Percentiles rank a stretch among this genome's conserved stretches.
Conservation (phyloP, 1,140 invertebrate species). For the Apis cerana region DNA sequence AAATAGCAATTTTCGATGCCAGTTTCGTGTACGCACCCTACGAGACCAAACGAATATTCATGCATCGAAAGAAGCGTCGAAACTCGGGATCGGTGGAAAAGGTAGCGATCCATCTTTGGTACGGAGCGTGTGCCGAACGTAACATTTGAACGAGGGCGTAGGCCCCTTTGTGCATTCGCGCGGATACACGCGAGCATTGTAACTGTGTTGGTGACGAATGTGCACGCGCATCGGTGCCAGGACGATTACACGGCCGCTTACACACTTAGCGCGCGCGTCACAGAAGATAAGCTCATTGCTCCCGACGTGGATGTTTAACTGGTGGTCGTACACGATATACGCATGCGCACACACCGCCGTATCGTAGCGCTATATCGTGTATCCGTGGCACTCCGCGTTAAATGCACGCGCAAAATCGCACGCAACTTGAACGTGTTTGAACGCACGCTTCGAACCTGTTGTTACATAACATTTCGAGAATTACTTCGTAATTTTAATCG, state of each 20-base stretch:
- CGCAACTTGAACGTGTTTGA: neutral
- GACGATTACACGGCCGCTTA: slow-evolving; percentile 73
- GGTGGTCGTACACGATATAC: neutral
- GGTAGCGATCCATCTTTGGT: slow-evolving; percentile 68
- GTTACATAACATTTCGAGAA: slow-evolving; percentile 27
- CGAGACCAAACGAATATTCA: too few species aligned
- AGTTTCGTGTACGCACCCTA: too few species aligned
- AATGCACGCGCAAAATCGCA: slow-evolving; percentile 27
- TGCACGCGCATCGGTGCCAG: slow-evolving; percentile 44
- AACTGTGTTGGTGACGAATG: slow-evolving; percentile 36
- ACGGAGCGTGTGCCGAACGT: slow-evolving; percentile 76
- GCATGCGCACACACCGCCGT: too few species aligned
- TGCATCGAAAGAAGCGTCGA: neutral
- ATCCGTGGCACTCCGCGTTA: neutral
- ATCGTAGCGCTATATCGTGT: neutral
- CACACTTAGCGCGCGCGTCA: slow-evolving; percentile 55
- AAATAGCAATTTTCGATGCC: too few species aligned
- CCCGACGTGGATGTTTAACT: neutral
- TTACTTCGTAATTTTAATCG: slow-evolving; percentile 1
- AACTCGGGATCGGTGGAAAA: slow-evolving; percentile 31
- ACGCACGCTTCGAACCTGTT: neutral
- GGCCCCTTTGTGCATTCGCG: slow-evolving; percentile 58
- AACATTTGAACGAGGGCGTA: slow-evolving; percentile 78
- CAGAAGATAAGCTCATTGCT: slow-evolving; percentile 33
- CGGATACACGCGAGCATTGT: slow-evolving; percentile 18